Conservation (phyloP, 2,113 vertebrate genomes). For the Syngnathus scovelli region DNA sequence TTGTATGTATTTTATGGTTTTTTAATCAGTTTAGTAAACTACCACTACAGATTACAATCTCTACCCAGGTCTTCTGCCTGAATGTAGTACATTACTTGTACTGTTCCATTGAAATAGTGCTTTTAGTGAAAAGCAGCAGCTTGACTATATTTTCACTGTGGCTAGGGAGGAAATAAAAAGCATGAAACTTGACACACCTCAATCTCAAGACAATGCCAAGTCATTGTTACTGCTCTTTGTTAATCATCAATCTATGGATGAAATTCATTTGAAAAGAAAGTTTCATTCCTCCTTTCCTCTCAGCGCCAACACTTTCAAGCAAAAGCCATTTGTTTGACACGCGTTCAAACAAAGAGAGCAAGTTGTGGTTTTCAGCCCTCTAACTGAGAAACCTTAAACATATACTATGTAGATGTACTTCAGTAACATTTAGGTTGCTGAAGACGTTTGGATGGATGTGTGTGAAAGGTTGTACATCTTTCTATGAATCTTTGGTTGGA, state of each 20-base stretch:
- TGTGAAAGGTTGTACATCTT: neutral
- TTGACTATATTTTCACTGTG: neutral
- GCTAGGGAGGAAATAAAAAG: neutral
- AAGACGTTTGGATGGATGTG: constrained; percentile 13
- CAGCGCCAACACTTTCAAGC: neutral
- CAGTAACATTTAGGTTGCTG: constrained; percentile 27
- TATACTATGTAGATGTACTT: constrained; percentile 26
- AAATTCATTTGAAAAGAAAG: neutral
- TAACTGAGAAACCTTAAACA: constrained; percentile 19
- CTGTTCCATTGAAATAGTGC: neutral
- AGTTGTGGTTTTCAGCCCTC: neutral
- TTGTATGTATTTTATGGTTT: neutral
- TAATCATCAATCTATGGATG: neutral
- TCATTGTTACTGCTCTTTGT: neutral
- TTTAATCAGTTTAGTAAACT: neutral
- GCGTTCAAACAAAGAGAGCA: neutral
- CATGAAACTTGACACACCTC: neutral
- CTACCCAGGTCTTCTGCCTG: neutral
- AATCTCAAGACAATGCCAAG: neutral
- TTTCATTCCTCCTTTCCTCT: neutral
- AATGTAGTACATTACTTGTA: neutral
- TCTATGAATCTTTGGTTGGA: neutral
- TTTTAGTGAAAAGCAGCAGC: neutral
- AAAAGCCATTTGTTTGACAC: neutral
- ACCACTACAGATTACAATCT: constrained; percentile 2